phyloP scores from a whole-genome alignment of 2,888 invertebrate genomes.

The Argyresthia goedartella region DNA sequence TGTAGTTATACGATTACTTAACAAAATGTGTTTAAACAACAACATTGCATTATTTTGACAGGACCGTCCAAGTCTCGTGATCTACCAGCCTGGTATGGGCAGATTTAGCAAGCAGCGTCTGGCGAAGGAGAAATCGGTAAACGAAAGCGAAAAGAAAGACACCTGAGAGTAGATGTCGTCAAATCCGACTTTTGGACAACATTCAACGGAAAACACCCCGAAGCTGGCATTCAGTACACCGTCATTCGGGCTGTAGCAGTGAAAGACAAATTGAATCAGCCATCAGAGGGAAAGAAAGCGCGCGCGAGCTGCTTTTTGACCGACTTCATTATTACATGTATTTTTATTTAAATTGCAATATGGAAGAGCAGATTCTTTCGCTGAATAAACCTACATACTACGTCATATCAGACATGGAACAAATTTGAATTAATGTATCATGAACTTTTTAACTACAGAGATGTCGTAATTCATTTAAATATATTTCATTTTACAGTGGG shows the following conservation, averaged over 20 bases:
- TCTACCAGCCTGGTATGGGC: constrained; percentile 93
- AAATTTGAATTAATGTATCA: constrained; percentile 37
- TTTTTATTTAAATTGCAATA: constrained; percentile 10
- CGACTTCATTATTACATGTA: constrained; percentile 43
- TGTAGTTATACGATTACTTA: no score
- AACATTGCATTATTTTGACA: constrained; percentile 25
- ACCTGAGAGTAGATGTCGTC: constrained; percentile 43
- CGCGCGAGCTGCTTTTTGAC: constrained; percentile 36
- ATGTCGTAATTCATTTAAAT: constrained; percentile 60
- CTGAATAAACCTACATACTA: no score
- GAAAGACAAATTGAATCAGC: constrained; percentile 45
- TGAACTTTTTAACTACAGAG: constrained; percentile 53
- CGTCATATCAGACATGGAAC: no score
- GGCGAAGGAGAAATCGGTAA: constrained; percentile 57
- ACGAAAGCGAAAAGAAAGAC: constrained; percentile 63
- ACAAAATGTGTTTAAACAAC: no score
- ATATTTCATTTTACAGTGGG: constrained; percentile 41
- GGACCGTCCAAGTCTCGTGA: constrained; percentile 91
- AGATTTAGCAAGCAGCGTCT: constrained; percentile 77
- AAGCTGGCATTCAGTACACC: constrained; percentile 49
- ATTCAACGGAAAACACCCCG: constrained; percentile 56
- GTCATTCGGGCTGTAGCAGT: constrained; percentile 44
- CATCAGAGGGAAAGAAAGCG: constrained; percentile 14
- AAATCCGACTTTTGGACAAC: constrained; percentile 57
- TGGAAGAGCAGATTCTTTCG: no score